phyloP scores from a whole-genome alignment of 2,797 vertebrate genomes.

The Nothura maculosa region DNA sequence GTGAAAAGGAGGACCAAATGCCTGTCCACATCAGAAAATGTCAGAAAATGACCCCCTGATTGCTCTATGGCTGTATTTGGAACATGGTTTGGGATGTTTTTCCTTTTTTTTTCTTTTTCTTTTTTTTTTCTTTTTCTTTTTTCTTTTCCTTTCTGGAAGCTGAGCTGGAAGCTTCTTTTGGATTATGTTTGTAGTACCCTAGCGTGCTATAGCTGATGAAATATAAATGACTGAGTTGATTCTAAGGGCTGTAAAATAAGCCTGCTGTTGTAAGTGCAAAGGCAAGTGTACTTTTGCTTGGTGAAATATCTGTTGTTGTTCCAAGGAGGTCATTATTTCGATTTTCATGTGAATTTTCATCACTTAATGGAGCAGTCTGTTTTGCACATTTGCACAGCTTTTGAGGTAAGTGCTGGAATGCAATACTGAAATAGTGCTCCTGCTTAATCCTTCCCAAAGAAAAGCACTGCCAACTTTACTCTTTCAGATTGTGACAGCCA shows the following conservation, averaged over 20 bases:
- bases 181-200: conserved; percentile 68
- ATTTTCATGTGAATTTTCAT: conserved; percentile 65
- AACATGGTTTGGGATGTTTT: background rate
- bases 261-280: conserved; percentile 49
- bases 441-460: conserved; percentile 8
- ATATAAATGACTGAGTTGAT: conserved; percentile 55
- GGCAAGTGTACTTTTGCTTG: background rate
- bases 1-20: background rate
- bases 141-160: conserved; percentile 40
- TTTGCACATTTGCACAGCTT: conserved; percentile 46
- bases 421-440: conserved; percentile 33
- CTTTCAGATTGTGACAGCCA: background rate
- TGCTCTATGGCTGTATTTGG: background rate
- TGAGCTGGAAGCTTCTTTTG: conserved; percentile 65
- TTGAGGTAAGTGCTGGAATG: conserved; percentile 51
- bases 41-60: background rate
- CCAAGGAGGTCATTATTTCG: conserved; percentile 59
- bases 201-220: conserved; percentile 63
- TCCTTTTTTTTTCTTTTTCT: background rate
- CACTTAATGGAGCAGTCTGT: conserved; percentile 26
- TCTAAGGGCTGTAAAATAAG: conserved; percentile 60
- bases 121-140: no score
- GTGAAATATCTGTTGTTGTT: conserved; percentile 59
- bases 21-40: background rate
- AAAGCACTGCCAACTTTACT: background rate